Evolutionary conservation across 1,140 invertebrate genomes (phyloP), one percentile per base, ranked within the genome.

Genomic region (Drosophila pseudoananassae): DNA sequence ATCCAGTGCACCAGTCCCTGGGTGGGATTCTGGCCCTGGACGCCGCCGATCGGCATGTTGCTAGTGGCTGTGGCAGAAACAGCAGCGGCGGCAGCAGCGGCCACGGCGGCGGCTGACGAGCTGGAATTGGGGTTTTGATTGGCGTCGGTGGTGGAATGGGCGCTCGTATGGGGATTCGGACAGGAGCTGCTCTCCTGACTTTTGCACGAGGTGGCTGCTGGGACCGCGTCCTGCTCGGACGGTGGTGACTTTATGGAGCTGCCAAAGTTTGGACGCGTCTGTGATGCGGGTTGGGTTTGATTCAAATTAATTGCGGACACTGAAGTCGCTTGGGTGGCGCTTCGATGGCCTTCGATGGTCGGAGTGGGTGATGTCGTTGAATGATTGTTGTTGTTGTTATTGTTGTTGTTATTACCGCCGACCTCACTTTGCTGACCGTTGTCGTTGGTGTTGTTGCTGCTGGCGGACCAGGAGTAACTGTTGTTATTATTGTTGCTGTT

Each of bases 1-100:
- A 96, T 96, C 95, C 96, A 96, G 92, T 96, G 95, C 60, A 96
- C 95, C 71, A 96, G 93, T 58, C 94, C 95, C 77, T 95, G 94
- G n/a, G 94, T 94, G 61, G 92, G 94, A 93, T 93, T 94, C 91
- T 92, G 93, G 91, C 93, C 93, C 90, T 92, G 94, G 82, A 92
- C 93, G 25, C 91, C 73, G 54, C 90, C 90, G 75, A 92, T 92
- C 59, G 91, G 91, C 91, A 92, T 92, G 53, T 80, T 87, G 70
- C 76, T 76, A 25, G 70, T 78, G 51, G 73, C 83, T 31, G 84
- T 59, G 54, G 79, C 78, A 46, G 73, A 66, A 9, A 61, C 77
- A 10, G 70, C 66, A 33, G 76, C 70, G 58, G 83, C 78, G 43
- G 65, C 76, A 43, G 82, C 60, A 59, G 82, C 78, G 57, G 82